These are phyloP conservation scores for Rhorus exstirpatorius DNA, from an alignment of 2,888 invertebrate genomes.

Conservation along the genomic window DNA sequence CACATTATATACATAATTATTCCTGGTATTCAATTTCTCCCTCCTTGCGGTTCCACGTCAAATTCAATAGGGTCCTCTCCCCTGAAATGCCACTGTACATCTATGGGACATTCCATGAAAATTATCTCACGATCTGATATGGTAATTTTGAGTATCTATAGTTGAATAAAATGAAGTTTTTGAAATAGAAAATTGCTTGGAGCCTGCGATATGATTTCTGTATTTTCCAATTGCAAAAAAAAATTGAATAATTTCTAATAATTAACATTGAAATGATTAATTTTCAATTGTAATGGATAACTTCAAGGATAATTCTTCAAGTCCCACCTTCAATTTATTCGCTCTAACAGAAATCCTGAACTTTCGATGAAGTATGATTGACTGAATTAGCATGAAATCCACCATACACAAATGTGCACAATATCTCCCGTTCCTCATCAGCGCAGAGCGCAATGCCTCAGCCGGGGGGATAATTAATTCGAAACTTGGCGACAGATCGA, in stretches of 20 bases:
- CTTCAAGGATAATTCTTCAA: no score
- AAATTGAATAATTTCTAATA: no score
- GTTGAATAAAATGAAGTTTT: no score
- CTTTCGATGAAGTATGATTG: background rate
- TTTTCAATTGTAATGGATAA: no score
- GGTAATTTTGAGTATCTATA: background rate
- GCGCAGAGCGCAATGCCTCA: conserved; percentile 25
- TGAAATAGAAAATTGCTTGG: no score
- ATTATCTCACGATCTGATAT: background rate
- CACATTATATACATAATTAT: background rate
- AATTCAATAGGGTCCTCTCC: conserved; percentile 10
- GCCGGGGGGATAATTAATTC: conserved; percentile 58
- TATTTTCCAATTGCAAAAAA: no score
- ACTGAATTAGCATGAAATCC: conserved; percentile 8
- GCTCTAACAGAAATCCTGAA: background rate
- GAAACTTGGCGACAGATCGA: conserved; percentile 51
- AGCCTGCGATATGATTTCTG: no score
- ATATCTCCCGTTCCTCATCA: conserved; percentile 32
- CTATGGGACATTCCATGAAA: background rate
- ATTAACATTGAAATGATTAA: no score
- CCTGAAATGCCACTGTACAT: background rate
- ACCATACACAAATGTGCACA: background rate
- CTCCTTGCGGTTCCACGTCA: background rate
- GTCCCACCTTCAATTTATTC: background rate
- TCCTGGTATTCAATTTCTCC: conserved; percentile 14